These are phyloP conservation scores for Parauchenoglanis punctatus DNA, from an alignment of 2,797 vertebrate genomes.

Conservation along the genomic window DNA sequence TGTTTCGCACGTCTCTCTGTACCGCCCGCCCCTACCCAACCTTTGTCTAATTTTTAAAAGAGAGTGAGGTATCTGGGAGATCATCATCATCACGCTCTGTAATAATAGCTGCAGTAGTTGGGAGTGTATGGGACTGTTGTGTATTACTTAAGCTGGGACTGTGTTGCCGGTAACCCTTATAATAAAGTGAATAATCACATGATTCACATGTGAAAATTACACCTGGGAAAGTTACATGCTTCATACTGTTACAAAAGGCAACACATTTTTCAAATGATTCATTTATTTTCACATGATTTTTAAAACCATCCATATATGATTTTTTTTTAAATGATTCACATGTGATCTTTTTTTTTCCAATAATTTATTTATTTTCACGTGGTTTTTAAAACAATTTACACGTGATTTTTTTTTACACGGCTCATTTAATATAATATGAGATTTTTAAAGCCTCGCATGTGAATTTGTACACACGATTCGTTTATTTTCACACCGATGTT, in stretches of 20 bases:
- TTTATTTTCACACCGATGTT: neutral
- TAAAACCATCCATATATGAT: neutral
- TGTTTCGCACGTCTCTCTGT: constrained; percentile 35
- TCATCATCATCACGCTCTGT: constrained; percentile 16
- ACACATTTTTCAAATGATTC: neutral
- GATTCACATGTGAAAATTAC: neutral
- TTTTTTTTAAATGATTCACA: neutral
- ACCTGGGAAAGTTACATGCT: neutral
- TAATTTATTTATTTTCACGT: neutral
- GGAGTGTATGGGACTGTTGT: constrained; percentile 19
- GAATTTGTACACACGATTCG: neutral
- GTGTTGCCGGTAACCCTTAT: neutral
- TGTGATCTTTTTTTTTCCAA: neutral
- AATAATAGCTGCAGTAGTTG: constrained; percentile 34
- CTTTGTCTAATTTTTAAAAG: constrained; percentile 47
- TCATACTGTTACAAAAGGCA: no score
- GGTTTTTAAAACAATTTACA: neutral
- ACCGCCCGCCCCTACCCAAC: neutral
- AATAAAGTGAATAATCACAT: neutral
- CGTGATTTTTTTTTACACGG: neutral
- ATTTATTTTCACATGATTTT: neutral
- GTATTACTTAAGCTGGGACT: constrained; percentile 9
- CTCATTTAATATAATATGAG: no score
- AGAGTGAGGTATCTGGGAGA: constrained; percentile 34
- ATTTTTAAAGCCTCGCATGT: no score